phyloP scores from a whole-genome alignment of 1,140 invertebrate genomes.

The Alviniconcha marisindica region DNA sequence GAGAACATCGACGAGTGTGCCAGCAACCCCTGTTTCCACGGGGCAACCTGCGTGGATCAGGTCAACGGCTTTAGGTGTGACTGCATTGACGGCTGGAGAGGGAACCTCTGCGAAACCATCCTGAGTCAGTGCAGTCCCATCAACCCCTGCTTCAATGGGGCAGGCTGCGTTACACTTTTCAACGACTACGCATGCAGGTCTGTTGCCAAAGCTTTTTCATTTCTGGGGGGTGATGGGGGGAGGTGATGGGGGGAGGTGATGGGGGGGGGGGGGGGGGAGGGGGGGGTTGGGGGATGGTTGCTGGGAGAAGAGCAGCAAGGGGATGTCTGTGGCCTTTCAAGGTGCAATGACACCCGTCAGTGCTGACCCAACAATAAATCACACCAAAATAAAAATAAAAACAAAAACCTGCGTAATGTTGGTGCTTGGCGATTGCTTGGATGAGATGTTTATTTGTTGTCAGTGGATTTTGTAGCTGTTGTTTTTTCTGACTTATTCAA shows the following conservation, averaged over 20 bases:
- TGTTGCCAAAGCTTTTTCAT: conserved; percentile 9
- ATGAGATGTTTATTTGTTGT: neutral
- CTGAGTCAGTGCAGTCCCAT: conserved; percentile 90
- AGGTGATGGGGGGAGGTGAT: too few relatives aligned
- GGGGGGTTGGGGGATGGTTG: neutral
- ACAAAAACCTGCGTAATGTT: neutral
- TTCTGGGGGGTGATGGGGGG: too few relatives aligned
- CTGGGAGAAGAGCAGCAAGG: too few relatives aligned
- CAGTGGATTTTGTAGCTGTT: neutral
- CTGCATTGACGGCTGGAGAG: conserved; percentile 88
- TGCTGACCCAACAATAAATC: too few relatives aligned
- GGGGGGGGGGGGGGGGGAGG: too few relatives aligned
- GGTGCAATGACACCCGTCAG: too few relatives aligned
- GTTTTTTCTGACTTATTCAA: neutral
- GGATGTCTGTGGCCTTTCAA: too few relatives aligned
- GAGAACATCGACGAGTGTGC: conserved; percentile 84
- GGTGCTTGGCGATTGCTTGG: neutral
- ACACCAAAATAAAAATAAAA: too few relatives aligned
- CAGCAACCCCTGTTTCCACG: conserved; percentile 94
- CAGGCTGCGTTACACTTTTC: conserved; percentile 87
- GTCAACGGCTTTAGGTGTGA: conserved; percentile 90
- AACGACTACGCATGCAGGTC: conserved; percentile 90
- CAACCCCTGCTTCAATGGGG: conserved; percentile 90
- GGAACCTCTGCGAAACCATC: conserved; percentile 90
- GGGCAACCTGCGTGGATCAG: conserved; percentile 89